Evolutionary conservation across 30 jellyfish, hydroid and myxozoan genomes (phyloP), one percentile per base, ranked within the genome.

Genomic region (Hydractinia echinata): DNA sequence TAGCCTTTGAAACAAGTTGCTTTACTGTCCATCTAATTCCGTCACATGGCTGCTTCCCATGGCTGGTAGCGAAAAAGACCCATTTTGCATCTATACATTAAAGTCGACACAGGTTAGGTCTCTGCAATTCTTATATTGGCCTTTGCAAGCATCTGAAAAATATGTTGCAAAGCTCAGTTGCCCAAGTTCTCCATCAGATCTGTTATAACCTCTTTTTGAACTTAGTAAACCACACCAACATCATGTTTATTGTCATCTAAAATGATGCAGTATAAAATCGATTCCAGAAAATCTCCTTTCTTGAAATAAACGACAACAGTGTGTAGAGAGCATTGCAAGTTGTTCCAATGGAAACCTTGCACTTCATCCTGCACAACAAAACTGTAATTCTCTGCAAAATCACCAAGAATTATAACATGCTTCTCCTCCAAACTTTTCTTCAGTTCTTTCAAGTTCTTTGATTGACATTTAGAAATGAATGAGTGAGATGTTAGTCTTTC

Each of bases 101-200:
- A 53, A 78, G 95, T 52, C 16, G 82, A 72, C 97, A 85, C n/a
- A 89, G 73, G 66, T 85, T 88, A 88, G 66, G 52, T 88, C 58
- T 68, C 61, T 89, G 79, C 92, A 81, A 66, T 81, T 89, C 61
- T 89, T 89, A 76, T 89, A 89, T 85, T 85, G 96, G 70, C 91
- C 90, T 61, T 94, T 87, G 79, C 95, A 84, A 48, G 88, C 97
- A 69, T 89, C 97, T 4, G 95, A 74, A 81, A 89, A 89, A 85
- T 79, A 85, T 6, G 72, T 15, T 13, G 70, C 60, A 21, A 53
- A 21, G 14, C 61, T 66, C 10, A 84, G 14, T 77, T 81, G 52
- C 19, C 86, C 67, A 50, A 49, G 51, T 15, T 76, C 21, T 76
- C 84, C 51, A 48, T 76, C 51, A 76, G 53, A 77, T 77, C 53